Evolutionary conservation across 2,888 invertebrate genomes (phyloP), one percentile per base, ranked within the genome.

Genomic region (Protodeltote pygarga): DNA sequence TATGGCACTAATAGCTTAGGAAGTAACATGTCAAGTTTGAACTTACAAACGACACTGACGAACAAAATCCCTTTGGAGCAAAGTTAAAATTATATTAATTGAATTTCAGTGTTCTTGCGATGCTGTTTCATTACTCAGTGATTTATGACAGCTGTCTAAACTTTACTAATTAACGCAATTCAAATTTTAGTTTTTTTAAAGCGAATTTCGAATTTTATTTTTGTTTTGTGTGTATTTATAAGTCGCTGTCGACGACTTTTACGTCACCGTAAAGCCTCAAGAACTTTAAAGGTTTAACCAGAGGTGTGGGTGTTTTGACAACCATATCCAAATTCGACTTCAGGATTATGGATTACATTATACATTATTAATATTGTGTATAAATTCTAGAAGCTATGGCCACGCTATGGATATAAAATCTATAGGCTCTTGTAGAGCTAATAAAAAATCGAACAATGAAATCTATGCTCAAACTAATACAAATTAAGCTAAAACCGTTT

Each of bases 81-180:
- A 65, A 64, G 47, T 70, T 70, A 38, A 70, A 70, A 64, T 70
- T 49, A 65, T 72, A 65, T 70, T 69, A 76, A 76, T 74, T 71
- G 69, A 70, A 73, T 71, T 69, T 68, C 67, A 66, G 57, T 71
- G 71, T 68, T 71, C 61, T 21, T 55, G 57, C 48, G 46, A 66
- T 68, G 68, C 62, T 65, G 64, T 68, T 71, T 65, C 63, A 59
- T 69, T 67, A 54, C 61, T 52, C 49, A 44, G 39, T 71, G 76
- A 77, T 77, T 76, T 76, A 77, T 77, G 75, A 75, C 74, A 69
- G 66, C 69, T 72, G 73, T 64, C 73, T 58, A 16, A 77, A 77
- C 69, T 77, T 77, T 57, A 41, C 58, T 67, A 77, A 77, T 77
- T 75, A 73, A 65, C 37, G 62, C 67, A 64, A 74, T 73, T 73